Base-by-base conservation (phyloP, 2,888 invertebrate genomes). In the Portevinia maculata region DNA sequence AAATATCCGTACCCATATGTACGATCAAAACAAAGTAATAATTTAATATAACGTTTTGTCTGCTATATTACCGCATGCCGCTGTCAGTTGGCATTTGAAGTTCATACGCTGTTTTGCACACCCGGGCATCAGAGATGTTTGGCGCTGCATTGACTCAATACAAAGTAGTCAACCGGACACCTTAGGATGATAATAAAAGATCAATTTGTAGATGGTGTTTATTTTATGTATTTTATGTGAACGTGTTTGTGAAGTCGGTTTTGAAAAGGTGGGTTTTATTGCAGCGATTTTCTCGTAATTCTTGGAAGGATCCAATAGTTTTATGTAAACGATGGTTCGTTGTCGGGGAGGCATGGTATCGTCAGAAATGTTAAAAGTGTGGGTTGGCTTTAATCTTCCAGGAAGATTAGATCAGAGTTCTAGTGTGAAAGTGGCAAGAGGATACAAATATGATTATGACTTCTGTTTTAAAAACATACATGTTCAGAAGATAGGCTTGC, bases 31-130 rank as follows among this genome's bases (percentile, higher is more conserved):
- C 15, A 60, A 57, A 67, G 39, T 41, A 69, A 59, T 64, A 55
- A 70, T 69, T 62, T 64, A 70, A 39, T 59, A 50, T 55, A 67
- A 55, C 69, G 59, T 57, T 64, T 70, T 39, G 21, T 62, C 24
- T 11, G 74, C 64, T 78, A 75, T 79, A 79, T 75, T 62, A 69
- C 75, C 50, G 69, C 74, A 57, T 62, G 67, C 50, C 57, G 55
- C 8, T n/a, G 37, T 13, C 39, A 11, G 73, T 65, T 71, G 53
- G 71, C 59, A 65, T 79, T 79, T 65, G 15, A 53, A 71, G 59
- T 70, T 55, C 46, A 39, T 52, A 48, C 41, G 24, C 15, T 48
- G 53, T 65, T 46, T 30, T 15, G 19, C 11, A 52, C 3, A 39
- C 8, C 15, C 46, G 21, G 9, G n/a, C 1, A 9, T 5, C 5